Base-by-base conservation (phyloP, 2,888 invertebrate genomes). In the Antitype chi region DNA sequence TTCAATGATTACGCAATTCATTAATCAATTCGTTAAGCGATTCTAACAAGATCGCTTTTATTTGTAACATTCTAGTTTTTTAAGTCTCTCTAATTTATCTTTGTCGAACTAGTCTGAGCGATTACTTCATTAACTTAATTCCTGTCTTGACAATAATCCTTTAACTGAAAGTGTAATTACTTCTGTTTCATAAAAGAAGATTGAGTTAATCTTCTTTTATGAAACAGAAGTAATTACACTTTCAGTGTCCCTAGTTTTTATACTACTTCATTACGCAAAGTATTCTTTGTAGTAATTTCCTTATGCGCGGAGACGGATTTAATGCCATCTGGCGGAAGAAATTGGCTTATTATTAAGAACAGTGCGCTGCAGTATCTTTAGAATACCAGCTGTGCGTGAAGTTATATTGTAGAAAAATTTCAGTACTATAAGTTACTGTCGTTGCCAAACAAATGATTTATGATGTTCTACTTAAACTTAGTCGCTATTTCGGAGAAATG, bases 381-480 rank as follows among this genome's bases (percentile, higher is more conserved):
- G n/a, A 43, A n/a, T 43, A 28, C 23, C 55, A 82, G 60, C 25
- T 78, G 60, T 70, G 7, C 20, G 47, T 82, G 52, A 70, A n/a
- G n/a, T 55, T 64, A 47, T 3, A 28, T 59, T 55, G 53, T 70
- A 47, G 23, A 59, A 69, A 69, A 43, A 64, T 77, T 63, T 57
- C 25, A 15, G 8, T 20, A 28, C 8, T 11, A 32, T 7, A 57
- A 43, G 25, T 32, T 70, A 25, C 4, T 23, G 47, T 76, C 25
- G 23, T 63, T 79, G 82, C 55, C 67, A 82, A 82, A 79, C 68
- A 68, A 75, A 63, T 76, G 38, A 76, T 81, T 47, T 78, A 81
- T 47, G 57, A 52, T 32, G 52, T 52, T 57, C 38, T 38, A 23
- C 28, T 23, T 38, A 43, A 63, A 80, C 20, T 78, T 52, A 7